Evolutionary conservation across 2,113 vertebrate species (phyloP).

Genomic region (Zeus faber): DNA sequence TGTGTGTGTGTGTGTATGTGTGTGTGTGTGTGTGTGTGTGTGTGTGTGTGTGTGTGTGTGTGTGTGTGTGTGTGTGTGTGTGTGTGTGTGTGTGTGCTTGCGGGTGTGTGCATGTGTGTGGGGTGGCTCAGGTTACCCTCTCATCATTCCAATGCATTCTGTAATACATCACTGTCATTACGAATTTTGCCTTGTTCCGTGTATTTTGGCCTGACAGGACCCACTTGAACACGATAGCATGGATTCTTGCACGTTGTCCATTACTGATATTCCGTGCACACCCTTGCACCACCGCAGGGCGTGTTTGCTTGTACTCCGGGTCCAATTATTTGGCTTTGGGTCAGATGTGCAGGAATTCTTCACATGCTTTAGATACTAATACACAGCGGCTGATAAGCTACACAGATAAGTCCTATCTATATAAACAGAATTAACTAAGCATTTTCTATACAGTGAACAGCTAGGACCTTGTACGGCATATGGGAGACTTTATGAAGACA

Average conservation of each 20-base stretch:
- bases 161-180: slow-evolving; percentile 54
- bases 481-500: too few relatives aligned
- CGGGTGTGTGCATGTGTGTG: background rate
- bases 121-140: slow-evolving; percentile 38
- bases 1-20: slow-evolving; percentile 18
- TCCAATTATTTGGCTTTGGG: slow-evolving; percentile 4
- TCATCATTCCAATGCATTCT: slow-evolving; percentile 51
- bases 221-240: slow-evolving; percentile 31
- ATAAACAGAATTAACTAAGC: too few relatives aligned
- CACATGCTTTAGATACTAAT: slow-evolving; percentile 1
- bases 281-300: slow-evolving; percentile 1
- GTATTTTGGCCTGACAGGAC: slow-evolving; percentile 48
- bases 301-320: background rate
- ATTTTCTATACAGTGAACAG: too few relatives aligned
- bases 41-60: slow-evolving; percentile 15
- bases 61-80: background rate
- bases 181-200: slow-evolving; percentile 33
- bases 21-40: slow-evolving; percentile 20
- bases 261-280: slow-evolving; percentile 8
- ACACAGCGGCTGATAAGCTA: background rate
- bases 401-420: slow-evolving; percentile 6
- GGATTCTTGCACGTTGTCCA: background rate
- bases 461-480: too few relatives aligned
- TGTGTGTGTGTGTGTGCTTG: slow-evolving; percentile 10
- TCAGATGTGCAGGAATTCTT: background rate